Conservation (phyloP, 2,888 invertebrate genomes). For the Mantis religiosa region DNA sequence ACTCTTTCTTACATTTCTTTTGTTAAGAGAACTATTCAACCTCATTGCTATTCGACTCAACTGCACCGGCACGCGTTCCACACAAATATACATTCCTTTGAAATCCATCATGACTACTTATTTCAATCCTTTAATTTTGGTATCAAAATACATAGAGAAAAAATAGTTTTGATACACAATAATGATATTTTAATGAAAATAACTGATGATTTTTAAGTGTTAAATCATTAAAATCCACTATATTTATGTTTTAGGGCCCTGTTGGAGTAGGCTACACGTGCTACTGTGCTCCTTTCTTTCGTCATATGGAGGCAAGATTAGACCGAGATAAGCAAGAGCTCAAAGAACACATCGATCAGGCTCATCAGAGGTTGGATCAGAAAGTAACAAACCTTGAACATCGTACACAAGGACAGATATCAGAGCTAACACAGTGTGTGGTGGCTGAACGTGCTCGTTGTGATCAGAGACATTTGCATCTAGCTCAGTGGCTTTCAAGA, state of each 20-base stretch:
- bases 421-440: conserved; percentile 62
- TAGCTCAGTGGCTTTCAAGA: conserved; percentile 66
- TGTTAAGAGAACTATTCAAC: too few relatives aligned
- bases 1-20: too few relatives aligned
- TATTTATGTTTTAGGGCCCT: conserved; percentile 58
- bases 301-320: conserved; percentile 79
- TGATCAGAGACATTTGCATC: conserved; percentile 59
- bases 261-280: conserved; percentile 91
- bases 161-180: too few relatives aligned
- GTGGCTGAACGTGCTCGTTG: conserved; percentile 60
- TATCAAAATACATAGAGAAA: too few relatives aligned
- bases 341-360: conserved; percentile 71
- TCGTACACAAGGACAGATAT: conserved; percentile 67
- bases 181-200: too few relatives aligned
- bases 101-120: too few relatives aligned
- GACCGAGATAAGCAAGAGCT: conserved; percentile 76
- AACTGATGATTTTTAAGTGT: too few relatives aligned
- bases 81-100: too few relatives aligned
- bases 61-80: too few relatives aligned
- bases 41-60: too few relatives aligned
- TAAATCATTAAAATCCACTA: neutral
- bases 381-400: conserved; percentile 76
- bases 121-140: too few relatives aligned
- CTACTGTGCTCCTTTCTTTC: conserved; percentile 88
- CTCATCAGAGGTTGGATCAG: conserved; percentile 73